phyloP scores from a whole-genome alignment of 2,888 invertebrate species.

The Dyspetes luteomarginatus region DNA sequence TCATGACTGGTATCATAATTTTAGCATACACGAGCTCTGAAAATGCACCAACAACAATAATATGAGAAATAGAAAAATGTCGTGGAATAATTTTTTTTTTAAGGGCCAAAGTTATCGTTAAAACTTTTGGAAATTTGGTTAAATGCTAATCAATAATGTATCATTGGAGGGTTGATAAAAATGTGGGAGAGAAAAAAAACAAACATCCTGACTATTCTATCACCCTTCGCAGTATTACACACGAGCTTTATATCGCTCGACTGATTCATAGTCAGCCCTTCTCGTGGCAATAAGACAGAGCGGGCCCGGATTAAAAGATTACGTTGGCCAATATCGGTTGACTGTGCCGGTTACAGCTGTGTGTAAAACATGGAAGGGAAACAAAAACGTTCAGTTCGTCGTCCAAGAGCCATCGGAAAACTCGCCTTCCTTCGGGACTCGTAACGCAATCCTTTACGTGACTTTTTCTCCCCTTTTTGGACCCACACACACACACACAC shows the following conservation, averaged over 20 bases:
- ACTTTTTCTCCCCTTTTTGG: constrained; percentile 64
- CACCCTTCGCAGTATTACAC: no score
- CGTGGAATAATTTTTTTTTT: no score
- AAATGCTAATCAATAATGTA: no score
- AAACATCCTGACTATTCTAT: constrained; percentile 44
- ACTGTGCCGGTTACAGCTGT: constrained; percentile 35
- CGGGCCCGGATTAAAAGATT: constrained; percentile 77
- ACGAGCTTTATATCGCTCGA: constrained; percentile 58
- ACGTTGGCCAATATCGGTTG: constrained; percentile 73
- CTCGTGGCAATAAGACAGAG: constrained; percentile 63
- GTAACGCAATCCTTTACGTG: constrained; percentile 77
- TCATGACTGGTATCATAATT: constrained; percentile 42
- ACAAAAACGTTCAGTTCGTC: no score
- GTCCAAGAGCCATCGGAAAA: constrained; percentile 35
- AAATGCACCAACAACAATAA: no score
- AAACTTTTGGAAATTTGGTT: no score
- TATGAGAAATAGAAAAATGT: no score
- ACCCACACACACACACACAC: constrained; percentile 30
- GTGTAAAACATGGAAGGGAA: constrained; percentile 65
- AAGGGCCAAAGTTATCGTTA: no score
- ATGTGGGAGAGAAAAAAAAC: neutral
- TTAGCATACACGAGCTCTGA: constrained; percentile 4
- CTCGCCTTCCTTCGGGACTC: constrained; percentile 73
- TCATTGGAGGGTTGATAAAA: no score
- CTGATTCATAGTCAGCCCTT: constrained; percentile 52